Conservation (phyloP, 2,888 invertebrate species). For the Synergus laeviventris region DNA sequence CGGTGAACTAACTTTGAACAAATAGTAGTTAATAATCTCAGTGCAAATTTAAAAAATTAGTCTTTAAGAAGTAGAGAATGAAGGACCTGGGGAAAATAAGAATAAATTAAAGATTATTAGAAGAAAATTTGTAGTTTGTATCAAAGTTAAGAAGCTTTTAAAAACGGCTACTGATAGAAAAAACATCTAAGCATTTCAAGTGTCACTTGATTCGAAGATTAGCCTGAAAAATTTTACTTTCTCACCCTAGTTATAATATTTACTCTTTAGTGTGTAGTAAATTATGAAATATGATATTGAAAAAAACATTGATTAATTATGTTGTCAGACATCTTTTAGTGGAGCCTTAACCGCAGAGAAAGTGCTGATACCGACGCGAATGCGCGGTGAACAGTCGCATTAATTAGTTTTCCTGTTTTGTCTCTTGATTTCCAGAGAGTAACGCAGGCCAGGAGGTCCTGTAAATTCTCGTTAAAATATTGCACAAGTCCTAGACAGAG, state of each 20-base stretch:
- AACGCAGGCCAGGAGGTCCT: conserved; percentile 42
- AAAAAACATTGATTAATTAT: background rate
- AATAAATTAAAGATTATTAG: no score
- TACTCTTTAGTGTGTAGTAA: background rate
- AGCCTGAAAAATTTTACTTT: background rate
- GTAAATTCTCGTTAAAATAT: conserved; percentile 60
- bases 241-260: background rate
- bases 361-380: background rate
- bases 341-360: conserved; percentile 52
- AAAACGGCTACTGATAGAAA: no score
- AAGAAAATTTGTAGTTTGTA: no score
- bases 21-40: no score
- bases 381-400: conserved; percentile 15
- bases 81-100: no score
- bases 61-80: no score
- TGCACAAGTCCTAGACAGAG: conserved; percentile 29
- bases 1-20: no score
- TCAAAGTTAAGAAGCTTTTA: no score
- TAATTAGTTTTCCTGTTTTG: conserved; percentile 39
- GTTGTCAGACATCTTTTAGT: background rate
- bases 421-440: conserved; percentile 42
- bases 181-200: no score
- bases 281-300: background rate
- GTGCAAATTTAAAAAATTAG: no score
- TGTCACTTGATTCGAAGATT: background rate